Evolutionary conservation across 2,797 vertebrate species (phyloP).

Genomic region (Manis crassicaudata): DNA sequence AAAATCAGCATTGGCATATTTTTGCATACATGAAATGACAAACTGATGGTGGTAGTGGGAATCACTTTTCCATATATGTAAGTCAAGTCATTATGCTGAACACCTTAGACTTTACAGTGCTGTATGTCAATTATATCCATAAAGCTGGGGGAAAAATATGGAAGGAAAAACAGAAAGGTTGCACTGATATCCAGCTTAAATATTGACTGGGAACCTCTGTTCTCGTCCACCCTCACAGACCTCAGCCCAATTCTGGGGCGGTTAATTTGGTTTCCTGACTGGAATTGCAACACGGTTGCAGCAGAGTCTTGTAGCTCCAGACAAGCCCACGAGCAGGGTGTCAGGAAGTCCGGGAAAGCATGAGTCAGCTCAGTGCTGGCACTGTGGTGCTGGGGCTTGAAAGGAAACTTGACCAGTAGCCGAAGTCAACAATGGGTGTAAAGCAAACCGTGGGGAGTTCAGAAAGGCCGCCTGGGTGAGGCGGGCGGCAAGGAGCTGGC

Average conservation of each 20-base stretch:
- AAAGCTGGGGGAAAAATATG: neutral
- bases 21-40: neutral
- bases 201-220: neutral
- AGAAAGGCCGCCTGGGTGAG: neutral
- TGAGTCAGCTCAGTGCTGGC: conserved; percentile 34
- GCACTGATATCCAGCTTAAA: neutral
- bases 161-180: neutral
- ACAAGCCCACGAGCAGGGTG: neutral
- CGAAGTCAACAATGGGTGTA: neutral
- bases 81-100: neutral
- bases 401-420: conserved; percentile 47
- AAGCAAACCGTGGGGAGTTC: neutral
- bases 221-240: neutral
- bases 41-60: too few species aligned
- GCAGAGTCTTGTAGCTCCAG: neutral
- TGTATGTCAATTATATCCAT: accelerated
- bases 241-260: conserved; percentile 30
- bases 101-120: neutral
- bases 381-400: neutral
- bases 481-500: accelerated
- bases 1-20: neutral
- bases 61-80: neutral
- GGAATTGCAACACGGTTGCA: neutral
- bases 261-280: conserved; percentile 56
- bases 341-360: conserved; percentile 33